Conservation (phyloP, 2,797 vertebrate genomes). For the Cryptoprocta ferox region DNA sequence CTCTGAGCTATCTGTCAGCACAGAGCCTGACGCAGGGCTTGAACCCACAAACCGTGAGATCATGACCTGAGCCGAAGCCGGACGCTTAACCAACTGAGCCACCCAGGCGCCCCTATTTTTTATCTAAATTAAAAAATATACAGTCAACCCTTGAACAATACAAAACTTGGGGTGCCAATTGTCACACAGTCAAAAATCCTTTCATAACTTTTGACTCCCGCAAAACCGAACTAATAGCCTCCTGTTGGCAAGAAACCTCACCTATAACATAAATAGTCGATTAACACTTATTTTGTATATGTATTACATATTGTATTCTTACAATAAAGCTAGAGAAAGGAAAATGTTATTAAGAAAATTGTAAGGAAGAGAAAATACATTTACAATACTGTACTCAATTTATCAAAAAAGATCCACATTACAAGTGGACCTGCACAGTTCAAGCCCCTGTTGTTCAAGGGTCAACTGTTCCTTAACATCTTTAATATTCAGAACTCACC, state of each 20-base stretch:
- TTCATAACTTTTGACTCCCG: not conserved
- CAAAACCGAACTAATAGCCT: not conserved
- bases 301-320: not conserved
- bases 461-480: not conserved
- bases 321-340: not conserved
- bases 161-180: not conserved
- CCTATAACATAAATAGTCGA: not conserved
- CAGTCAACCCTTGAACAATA: not conserved
- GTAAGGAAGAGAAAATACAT: not conserved
- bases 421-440: no score
- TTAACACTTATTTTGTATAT: not conserved
- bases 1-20: no score
- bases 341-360: not conserved
- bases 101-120: no score
- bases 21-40: no score
- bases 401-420: not conserved
- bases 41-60: no score
- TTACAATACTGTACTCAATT: not conserved
- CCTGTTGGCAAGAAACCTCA: not conserved
- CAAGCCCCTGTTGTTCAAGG: not conserved
- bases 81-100: no score
- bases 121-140: constrained; percentile 28
- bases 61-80: no score
- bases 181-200: not conserved
- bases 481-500: constrained; percentile 88